A percentile compares a stretch with the other conserved stretches of the same genome.
Evolutionary conservation across 2,888 invertebrate species (phyloP).

Genomic region (Agrochola macilenta): DNA sequence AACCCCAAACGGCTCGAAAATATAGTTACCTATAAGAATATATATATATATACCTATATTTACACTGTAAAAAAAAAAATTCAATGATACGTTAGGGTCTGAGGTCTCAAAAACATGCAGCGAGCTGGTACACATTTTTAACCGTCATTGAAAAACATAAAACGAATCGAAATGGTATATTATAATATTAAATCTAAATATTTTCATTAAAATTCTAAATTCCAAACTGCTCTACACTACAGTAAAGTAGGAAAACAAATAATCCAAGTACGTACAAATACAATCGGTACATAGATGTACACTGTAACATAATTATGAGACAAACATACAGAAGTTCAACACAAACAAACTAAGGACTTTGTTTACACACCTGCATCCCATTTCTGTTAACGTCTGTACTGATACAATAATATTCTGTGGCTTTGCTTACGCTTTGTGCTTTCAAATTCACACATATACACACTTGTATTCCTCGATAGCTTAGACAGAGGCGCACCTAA

Average conservation of each 20-base stretch:
- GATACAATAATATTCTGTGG: background rate
- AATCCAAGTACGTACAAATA: constrained; percentile 6
- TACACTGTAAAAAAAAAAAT: no score
- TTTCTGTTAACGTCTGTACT: constrained; percentile 35
- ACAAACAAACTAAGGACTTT: constrained; percentile 50
- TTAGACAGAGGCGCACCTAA: no score
- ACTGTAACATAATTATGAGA: constrained; percentile 49
- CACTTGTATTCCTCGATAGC: no score
- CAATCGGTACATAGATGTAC: constrained; percentile 16
- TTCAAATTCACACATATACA: no score
- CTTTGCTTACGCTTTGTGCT: background rate
- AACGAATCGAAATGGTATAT: background rate
- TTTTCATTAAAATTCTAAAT: constrained; percentile 13
- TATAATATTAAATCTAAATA: background rate
- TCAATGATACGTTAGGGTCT: background rate
- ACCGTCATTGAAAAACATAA: background rate
- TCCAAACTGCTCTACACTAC: background rate
- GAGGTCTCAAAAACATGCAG: background rate
- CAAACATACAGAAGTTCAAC: constrained; percentile 51
- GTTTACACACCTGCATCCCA: constrained; percentile 56
- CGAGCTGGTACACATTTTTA: background rate
- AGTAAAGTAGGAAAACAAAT: constrained; percentile 40
- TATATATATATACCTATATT: no score
- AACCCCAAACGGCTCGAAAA: no score
- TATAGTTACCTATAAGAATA: no score